Conservation (phyloP, 2,113 vertebrate genomes). For the Pavo muticus region DNA sequence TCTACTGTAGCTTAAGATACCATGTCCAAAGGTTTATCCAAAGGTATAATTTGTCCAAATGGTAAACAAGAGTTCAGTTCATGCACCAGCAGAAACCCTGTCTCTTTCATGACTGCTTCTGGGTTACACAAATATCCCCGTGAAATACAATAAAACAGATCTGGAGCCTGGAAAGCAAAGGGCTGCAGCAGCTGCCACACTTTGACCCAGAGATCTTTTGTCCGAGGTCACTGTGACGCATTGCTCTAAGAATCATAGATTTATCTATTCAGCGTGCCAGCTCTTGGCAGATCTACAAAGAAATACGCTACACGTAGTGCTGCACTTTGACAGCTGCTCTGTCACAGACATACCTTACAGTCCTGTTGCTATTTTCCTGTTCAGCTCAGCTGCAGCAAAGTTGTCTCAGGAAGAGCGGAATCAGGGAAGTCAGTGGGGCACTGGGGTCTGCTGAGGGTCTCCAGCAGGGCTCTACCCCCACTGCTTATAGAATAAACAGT, state of each 20-base stretch:
- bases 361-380: neutral
- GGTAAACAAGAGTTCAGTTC: neutral
- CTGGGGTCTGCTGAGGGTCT: rapidly evolving
- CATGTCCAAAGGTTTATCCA: neutral
- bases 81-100: rapidly evolving
- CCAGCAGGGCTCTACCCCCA: neutral
- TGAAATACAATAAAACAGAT: neutral
- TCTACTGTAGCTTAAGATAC: neutral
- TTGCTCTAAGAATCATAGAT: neutral
- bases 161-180: neutral
- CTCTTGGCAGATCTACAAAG: neutral
- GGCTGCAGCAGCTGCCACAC: neutral
- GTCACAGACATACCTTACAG: neutral
- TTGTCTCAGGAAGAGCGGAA: neutral
- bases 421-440: neutral
- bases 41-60: neutral
- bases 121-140: neutral
- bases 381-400: neutral
- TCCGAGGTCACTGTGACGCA: neutral
- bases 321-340: neutral
- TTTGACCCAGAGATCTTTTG: neutral
- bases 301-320: neutral
- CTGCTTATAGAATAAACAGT: neutral
- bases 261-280: neutral
- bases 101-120: neutral